Evolutionary conservation across 53 echinoderm and acorn worm species (phyloP).

Genomic region (Astropecten irregularis): DNA sequence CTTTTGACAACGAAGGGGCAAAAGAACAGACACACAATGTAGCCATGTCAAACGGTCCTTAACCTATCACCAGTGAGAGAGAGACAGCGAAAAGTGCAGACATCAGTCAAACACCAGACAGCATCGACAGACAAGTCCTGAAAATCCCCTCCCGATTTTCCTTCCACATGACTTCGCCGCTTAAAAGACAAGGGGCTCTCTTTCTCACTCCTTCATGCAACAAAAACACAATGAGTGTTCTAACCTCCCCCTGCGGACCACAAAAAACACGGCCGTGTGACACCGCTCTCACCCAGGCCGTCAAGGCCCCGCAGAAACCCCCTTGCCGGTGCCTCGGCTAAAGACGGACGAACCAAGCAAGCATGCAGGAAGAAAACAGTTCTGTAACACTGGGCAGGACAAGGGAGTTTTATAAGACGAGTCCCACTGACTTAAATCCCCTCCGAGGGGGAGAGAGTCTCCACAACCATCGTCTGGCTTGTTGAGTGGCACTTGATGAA

Average conservation of each 20-base stretch:
- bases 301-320: too few species aligned
- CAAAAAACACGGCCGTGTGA: neutral
- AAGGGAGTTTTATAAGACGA: too few species aligned
- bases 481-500: conserved; percentile 40
- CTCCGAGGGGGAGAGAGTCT: neutral
- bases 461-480: too few species aligned
- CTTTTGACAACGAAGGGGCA: neutral
- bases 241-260: conserved; percentile 17
- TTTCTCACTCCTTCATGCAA: neutral
- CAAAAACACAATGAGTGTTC: conserved; percentile 28
- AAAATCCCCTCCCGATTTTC: neutral
- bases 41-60: conserved; percentile 44
- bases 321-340: too few species aligned
- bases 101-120: conserved; percentile 23
- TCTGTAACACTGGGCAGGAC: too few species aligned
- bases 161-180: conserved; percentile 19
- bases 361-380: neutral
- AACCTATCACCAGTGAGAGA: conserved; percentile 35
- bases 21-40: conserved; percentile 13
- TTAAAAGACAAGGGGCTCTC: too few species aligned
- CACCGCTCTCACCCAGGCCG: too few species aligned
- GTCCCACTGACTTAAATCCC: neutral
- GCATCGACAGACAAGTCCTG: neutral
- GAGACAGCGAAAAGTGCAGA: conserved; percentile 23
- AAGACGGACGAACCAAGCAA: too few species aligned